Base-by-base conservation (phyloP, 2,797 vertebrate genomes). In the Taenioides sp. region DNA sequence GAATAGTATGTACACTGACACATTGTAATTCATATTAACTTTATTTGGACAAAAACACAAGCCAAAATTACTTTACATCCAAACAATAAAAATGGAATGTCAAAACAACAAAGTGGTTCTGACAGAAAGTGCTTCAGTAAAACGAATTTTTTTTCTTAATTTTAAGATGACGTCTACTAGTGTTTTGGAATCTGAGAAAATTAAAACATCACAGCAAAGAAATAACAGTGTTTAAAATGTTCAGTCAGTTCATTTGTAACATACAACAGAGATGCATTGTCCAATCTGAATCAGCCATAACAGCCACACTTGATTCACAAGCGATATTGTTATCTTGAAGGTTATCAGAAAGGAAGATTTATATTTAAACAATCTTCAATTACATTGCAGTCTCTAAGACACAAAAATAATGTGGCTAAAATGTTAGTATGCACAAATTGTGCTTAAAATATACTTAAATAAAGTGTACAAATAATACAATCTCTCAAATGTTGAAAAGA, bases 61-160 rank as follows among this genome's bases (percentile, higher is more conserved):
- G 49, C 71, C 61, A 77, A 84, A 84, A 86, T 85, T 67, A 83
- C 78, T 81, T 77, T 43, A 64, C 68, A 50, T 70, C 59, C 83
- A 78, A 79, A 83, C 67, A 54, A 72, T 67, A 72, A 67, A 70
- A 81, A 78, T 72, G 68, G 52, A 50, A 52, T 67, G 76, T 64
- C 81, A 85, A 80, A 77, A 78, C 58, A 69, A 70, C 18, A 27
- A 67, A 77, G 72, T 17, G 9, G 55, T 77, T 83, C 68, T 54
- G 80, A 89, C 72, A 75, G 57, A 93, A 92, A 93, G 91, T 92
- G 91, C 90, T 84, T 89, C 77, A 90, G 84, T 90, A 82, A 87
- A 77, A 52, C 67, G 34, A 79, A 40, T n/a, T n/a, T n/a, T n/a
- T n/a, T n/a, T n/a, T 20, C 50, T 70, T 50, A 16, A 47, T 40